phyloP scores from a whole-genome alignment of 1,140 invertebrate genomes.

The Odontomachus brunneus region DNA sequence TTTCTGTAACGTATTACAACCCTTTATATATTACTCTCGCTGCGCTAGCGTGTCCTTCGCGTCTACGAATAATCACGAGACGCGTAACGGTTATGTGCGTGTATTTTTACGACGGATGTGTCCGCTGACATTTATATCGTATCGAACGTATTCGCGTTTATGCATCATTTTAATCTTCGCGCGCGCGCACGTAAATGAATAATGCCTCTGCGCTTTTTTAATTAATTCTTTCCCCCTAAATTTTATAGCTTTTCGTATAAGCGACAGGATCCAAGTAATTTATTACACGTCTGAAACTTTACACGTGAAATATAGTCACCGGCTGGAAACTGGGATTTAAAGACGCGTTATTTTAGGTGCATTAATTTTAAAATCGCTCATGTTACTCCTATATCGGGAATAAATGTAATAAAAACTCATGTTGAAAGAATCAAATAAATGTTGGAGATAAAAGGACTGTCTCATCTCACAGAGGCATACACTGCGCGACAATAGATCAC shows the following conservation, averaged over 20 bases:
- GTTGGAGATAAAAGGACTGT: too few species aligned
- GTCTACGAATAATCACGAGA: slow-evolving; percentile 40
- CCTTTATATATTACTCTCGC: slow-evolving; percentile 74
- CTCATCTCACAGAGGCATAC: neutral
- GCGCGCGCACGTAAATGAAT: neutral
- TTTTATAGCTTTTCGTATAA: neutral
- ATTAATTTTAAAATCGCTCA: neutral
- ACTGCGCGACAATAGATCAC: neutral
- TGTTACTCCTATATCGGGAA: too few species aligned
- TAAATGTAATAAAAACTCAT: too few species aligned
- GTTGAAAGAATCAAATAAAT: too few species aligned
- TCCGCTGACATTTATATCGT: slow-evolving; percentile 7
- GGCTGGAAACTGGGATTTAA: slow-evolving; percentile 5
- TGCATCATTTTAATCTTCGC: neutral
- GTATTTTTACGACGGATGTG: neutral
- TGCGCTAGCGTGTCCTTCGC: slow-evolving; percentile 35
- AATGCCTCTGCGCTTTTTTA: neutral
- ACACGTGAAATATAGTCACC: neutral
- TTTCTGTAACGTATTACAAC: slow-evolving; percentile 79
- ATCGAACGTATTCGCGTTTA: neutral
- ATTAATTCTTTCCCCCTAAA: neutral
- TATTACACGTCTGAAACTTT: neutral
- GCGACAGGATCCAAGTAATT: neutral
- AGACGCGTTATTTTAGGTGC: too few species aligned
- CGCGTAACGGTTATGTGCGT: neutral